Percentiles rank a stretch among this genome's conserved stretches.
These are phyloP conservation scores for Hetaerina americana DNA, from an alignment of 1,140 invertebrate genomes.

Conservation along the genomic window DNA sequence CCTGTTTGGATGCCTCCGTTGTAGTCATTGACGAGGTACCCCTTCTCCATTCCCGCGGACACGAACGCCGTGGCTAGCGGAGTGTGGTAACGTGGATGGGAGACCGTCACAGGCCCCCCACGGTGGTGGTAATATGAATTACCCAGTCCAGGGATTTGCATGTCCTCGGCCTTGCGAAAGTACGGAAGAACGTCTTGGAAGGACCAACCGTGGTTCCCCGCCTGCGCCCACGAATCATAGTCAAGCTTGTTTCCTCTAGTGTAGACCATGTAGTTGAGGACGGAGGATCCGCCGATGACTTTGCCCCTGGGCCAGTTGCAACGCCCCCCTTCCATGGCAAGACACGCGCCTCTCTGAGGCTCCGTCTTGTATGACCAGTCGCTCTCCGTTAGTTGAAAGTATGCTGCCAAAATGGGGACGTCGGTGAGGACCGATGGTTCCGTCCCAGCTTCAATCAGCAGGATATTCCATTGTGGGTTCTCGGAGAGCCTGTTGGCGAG, in stretches of 20 bases:
- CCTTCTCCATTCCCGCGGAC: conserved; percentile 27
- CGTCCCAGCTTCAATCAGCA: conserved; percentile 43
- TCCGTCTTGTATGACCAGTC: conserved; percentile 38
- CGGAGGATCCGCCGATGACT: conserved; percentile 37
- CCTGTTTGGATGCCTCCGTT: conserved; percentile 39
- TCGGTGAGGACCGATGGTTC: conserved; percentile 22
- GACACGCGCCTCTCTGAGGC: conserved; percentile 31
- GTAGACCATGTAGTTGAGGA: conserved; percentile 49
- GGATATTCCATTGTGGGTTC: conserved; percentile 25
- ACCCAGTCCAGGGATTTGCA: neutral
- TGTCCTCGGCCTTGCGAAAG: conserved; percentile 11
- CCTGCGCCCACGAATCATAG: conserved; percentile 41
- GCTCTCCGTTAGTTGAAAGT: conserved; percentile 13
- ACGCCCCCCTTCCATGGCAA: conserved; percentile 23
- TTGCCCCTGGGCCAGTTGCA: conserved; percentile 21
- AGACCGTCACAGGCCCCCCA: conserved; percentile 36
- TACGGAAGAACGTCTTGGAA: conserved; percentile 13
- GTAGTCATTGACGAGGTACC: conserved; percentile 37
- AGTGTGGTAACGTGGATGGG: too few species aligned
- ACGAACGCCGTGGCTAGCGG: conserved; percentile 23
- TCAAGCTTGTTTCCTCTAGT: conserved; percentile 42
- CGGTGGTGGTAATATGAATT: conserved; percentile 39
- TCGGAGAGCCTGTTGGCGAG: conserved; percentile 32
- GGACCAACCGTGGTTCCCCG: conserved; percentile 41
- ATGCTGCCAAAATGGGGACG: conserved; percentile 13